Evolutionary conservation across 2,888 invertebrate genomes (phyloP).

Genomic region (Pseudococcus viburni): DNA sequence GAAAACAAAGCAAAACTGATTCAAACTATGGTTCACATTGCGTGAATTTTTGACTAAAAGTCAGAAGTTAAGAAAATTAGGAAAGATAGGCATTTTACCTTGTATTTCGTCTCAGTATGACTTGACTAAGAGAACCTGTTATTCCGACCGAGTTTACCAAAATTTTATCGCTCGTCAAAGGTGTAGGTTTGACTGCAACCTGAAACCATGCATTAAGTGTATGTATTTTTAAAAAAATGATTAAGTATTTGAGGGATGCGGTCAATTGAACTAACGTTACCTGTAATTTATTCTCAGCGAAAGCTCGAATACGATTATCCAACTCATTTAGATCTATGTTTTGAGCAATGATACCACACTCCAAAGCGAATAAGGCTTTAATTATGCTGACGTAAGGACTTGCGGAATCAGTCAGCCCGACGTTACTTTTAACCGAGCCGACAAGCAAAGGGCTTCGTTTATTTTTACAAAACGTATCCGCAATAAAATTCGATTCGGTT

Average conservation of each 20-base stretch:
- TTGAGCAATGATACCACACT: slow-evolving; percentile 69
- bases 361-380: slow-evolving; percentile 71
- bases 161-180: slow-evolving; percentile 73
- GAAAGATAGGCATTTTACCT: neutral
- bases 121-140: slow-evolving; percentile 64
- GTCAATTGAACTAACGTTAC: slow-evolving; percentile 66
- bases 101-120: slow-evolving; percentile 66
- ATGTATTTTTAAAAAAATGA: too few species aligned
- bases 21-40: too few species aligned
- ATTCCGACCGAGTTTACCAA: slow-evolving; percentile 71
- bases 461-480: slow-evolving; percentile 67
- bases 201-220: slow-evolving; percentile 35
- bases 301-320: slow-evolving; percentile 68
- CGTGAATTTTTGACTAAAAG: too few species aligned
- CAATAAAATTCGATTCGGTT: slow-evolving; percentile 68
- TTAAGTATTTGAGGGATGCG: too few species aligned
- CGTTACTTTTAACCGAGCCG: slow-evolving; percentile 77
- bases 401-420: slow-evolving; percentile 76
- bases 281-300: slow-evolving; percentile 69
- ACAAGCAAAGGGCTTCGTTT: slow-evolving; percentile 73
- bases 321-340: slow-evolving; percentile 69
- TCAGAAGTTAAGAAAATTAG: too few species aligned
- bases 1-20: too few species aligned
- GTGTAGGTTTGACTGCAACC: slow-evolving; percentile 69
- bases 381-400: slow-evolving; percentile 72